Conservation (phyloP, 1,140 invertebrate species). For the Lamellibrachia luymesi region DNA sequence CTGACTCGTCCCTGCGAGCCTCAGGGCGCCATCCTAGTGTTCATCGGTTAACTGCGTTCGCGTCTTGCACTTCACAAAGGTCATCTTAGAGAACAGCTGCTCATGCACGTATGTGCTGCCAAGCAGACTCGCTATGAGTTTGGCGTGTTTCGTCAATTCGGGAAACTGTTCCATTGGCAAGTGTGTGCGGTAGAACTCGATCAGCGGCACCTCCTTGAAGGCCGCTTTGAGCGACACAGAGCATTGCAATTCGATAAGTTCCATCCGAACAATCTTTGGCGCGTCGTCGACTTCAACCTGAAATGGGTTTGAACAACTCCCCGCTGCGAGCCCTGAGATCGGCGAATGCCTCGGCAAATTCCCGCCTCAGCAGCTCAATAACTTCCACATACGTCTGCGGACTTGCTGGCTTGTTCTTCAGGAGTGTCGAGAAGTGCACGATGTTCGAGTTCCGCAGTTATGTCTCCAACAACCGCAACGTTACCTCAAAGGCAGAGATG, state of each 20-base stretch:
- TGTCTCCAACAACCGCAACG: background rate
- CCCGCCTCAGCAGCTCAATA: background rate
- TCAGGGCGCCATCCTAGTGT: background rate
- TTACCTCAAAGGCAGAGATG: background rate
- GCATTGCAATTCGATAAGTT: background rate
- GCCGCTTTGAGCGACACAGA: background rate
- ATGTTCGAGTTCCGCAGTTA: background rate
- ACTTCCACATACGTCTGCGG: background rate
- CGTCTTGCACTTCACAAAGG: background rate
- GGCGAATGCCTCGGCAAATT: background rate
- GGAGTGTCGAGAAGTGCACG: background rate
- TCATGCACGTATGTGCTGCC: background rate
- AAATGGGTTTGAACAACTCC: background rate
- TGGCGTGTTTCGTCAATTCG: background rate
- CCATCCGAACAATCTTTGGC: background rate
- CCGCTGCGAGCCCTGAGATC: background rate
- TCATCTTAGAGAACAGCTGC: background rate
- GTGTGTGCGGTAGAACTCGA: background rate
- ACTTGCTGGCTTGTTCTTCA: background rate
- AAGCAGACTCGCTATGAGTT: background rate
- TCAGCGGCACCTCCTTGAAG: background rate
- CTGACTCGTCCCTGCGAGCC: background rate
- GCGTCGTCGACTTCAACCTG: background rate
- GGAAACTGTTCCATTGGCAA: background rate
- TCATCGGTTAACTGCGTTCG: background rate